phyloP scores from a whole-genome alignment of 2,888 invertebrate genomes.

The Agriotes lineatus region DNA sequence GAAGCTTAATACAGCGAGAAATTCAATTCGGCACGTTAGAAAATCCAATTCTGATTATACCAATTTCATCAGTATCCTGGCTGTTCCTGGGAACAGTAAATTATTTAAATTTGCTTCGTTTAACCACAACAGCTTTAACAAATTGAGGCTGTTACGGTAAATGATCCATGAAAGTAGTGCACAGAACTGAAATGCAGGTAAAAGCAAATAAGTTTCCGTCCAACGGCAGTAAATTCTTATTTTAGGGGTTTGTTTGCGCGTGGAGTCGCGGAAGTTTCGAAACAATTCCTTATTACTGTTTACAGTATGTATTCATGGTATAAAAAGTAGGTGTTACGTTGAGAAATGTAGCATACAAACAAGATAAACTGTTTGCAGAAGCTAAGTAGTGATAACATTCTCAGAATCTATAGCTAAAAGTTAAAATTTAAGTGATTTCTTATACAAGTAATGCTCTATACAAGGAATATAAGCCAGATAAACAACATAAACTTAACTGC shows the following conservation, averaged over 20 bases:
- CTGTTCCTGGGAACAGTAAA: conserved; percentile 19
- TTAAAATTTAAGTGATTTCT: no score
- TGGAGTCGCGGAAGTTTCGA: no score
- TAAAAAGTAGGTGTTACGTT: no score
- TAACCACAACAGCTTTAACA: conserved; percentile 32
- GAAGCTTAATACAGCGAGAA: conserved; percentile 19
- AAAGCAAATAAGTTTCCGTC: conserved; percentile 17
- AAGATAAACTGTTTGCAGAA: no score
- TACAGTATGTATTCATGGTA: no score
- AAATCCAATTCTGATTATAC: conserved; percentile 31
- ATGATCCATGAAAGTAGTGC: conserved; percentile 28
- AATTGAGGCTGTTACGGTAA: conserved; percentile 26
- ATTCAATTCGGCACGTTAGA: conserved; percentile 26
- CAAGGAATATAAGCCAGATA: no score
- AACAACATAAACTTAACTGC: no score
- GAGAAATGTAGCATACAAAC: no score
- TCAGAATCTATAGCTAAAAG: no score
- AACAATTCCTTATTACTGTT: no score
- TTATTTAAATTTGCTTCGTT: conserved; percentile 32
- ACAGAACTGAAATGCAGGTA: conserved; percentile 19
- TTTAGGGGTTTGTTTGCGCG: background rate
- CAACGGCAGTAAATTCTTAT: background rate
- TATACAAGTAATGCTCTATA: no score
- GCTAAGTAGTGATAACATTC: no score
- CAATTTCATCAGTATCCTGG: conserved; percentile 24